Base-by-base conservation (phyloP, 35 echinoderm and acorn worm species). In the Lytechinus pictus region DNA sequence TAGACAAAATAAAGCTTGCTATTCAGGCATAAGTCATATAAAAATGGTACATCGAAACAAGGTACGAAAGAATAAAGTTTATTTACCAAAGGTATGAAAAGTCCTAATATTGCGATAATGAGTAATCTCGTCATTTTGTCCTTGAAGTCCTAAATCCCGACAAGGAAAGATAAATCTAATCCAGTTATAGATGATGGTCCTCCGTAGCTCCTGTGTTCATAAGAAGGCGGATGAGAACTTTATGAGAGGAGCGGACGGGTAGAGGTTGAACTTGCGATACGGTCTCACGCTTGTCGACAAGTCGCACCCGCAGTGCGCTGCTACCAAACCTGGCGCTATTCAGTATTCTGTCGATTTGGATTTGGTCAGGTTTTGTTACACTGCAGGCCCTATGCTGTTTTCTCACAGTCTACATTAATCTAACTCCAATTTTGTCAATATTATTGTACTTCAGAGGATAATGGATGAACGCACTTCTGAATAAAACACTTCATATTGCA, bases 61-160 rank as follows among this genome's bases (percentile, higher is more conserved):
- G 14, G 12, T 24, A n/a, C 7, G 16, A 19, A 79, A 79, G 1
- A 79, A 24, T 79, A 79, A 8, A 24, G 56, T 58, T 58, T 58
- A 58, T 9, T 58, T 79, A 79, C 66, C 66, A 79, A 7, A 7
- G 66, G 66, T 79, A 79, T 16, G 66, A 79, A 14, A 79, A 79
- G 19, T n/a, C 66, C 66, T 79, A 79, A 79, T 79, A 79, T 24
- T n/a, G 66, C 66, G 19, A 79, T 24, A 16, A 16, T 7, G 4
- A 79, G 66, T 79, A 79, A 79, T 14, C 66, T 79, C 66, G 66
- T 79, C 66, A 79, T 79, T n/a, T 79, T 79, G 66, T 44, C 57
- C 57, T 60, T 60, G 57, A 60, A 3, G 57, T 60, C 57, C 57
- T 12, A 9, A 12, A 10, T 60, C 4, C 12, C 56, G 19, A 71